phyloP scores from a whole-genome alignment of 37 sponge, comb jelly and placozoan species.

The Haliclona indistincta region DNA sequence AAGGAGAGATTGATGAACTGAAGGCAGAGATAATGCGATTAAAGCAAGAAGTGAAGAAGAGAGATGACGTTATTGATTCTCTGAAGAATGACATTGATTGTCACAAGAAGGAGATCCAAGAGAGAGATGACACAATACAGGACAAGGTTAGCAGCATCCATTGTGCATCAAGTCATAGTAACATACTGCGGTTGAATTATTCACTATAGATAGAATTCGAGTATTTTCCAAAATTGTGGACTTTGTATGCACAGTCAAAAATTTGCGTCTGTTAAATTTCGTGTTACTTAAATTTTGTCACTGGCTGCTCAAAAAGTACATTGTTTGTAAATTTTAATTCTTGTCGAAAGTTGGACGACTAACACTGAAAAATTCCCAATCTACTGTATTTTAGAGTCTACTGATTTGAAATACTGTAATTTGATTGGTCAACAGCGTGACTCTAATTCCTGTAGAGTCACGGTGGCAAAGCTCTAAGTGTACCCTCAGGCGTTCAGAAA shows the following conservation, averaged over 20 bases:
- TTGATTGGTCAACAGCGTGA: too few species aligned
- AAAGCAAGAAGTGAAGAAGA: slow-evolving; percentile 83
- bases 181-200: background rate
- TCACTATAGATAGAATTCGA: too few species aligned
- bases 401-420: too few species aligned
- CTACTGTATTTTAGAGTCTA: too few species aligned
- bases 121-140: slow-evolving; percentile 97
- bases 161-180: background rate
- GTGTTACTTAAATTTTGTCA: too few species aligned
- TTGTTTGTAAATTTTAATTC: too few species aligned
- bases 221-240: background rate
- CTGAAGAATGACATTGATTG: slow-evolving; percentile 94
- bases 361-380: too few species aligned
- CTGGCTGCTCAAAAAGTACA: too few species aligned
- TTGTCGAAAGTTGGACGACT: too few species aligned
- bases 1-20: slow-evolving; percentile 81
- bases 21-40: slow-evolving; percentile 81
- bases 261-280: background rate
- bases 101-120: slow-evolving; percentile 96
- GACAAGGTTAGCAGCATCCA: slow-evolving; percentile 83
- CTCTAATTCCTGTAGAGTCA: too few species aligned
- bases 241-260: background rate
- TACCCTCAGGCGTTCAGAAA: too few species aligned
- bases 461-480: too few species aligned
- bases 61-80: slow-evolving; percentile 83